Base-by-base conservation (phyloP, 1,140 invertebrate genomes). In the Octopus sinensis region DNA sequence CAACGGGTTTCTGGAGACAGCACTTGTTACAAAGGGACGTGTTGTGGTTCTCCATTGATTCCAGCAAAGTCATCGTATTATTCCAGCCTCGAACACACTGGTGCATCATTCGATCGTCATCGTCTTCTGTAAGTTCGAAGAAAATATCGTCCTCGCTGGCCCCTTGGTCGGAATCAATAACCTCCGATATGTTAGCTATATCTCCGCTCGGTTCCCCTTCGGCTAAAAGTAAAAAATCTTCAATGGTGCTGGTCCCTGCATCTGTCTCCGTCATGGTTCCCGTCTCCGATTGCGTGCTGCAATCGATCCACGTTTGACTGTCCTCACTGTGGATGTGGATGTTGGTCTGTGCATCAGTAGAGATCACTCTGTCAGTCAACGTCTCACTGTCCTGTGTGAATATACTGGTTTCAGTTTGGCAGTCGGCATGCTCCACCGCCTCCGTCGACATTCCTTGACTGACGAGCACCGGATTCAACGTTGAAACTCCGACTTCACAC, bases 401-500 rank as follows among this genome's bases (percentile, higher is more conserved):
- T 9, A 88, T 52, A 0, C 78, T 54, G 13, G 87, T 88, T 73
- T 88, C 88, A 2, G 86, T 86, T 12, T 80, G 83, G 12, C 80
- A 83, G 73, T 88, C 86, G 77, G 86, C 82, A 4, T 80, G 76
- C 9, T 87, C 84, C 54, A 84, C 81, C 10, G 85, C 82, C 13
- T 87, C 85, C 17, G 88, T 89, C 80, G 86, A 82, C 51, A 87
- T 89, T 6, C 84, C 84, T 79, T 88, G 86, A 76, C 88, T 86
- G 83, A 88, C 82, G 0, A 84, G 81, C 9, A 88, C 76, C 2
- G 84, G 83, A 43, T 83, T 87, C 12, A 51, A n/a, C n/a, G 88
- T 89, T 71, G 84, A 84, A 12, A 88, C 84, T 6, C 84, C 83
- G 0, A 85, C 84, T n/a, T 89, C 88, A 13, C 86, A 78, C 9